These are phyloP conservation scores for Diarsia brunnea DNA, from an alignment of 2,888 invertebrate genomes.

Conservation along the genomic window DNA sequence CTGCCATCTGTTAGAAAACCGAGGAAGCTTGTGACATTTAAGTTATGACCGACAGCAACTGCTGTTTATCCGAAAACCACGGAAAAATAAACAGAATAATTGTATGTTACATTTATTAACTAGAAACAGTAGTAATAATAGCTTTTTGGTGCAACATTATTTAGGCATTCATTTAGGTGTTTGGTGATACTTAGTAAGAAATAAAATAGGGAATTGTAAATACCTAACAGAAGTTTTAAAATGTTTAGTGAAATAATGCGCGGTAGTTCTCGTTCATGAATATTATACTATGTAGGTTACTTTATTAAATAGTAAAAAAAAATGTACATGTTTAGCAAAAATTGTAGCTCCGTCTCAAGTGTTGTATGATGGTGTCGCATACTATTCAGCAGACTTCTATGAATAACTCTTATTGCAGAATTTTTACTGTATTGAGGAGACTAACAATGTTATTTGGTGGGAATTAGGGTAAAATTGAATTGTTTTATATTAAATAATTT, in stretches of 20 bases:
- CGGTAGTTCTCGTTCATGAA: background rate
- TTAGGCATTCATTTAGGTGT: background rate
- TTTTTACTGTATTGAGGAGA: background rate
- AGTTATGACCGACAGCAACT: background rate
- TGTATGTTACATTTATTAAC: background rate
- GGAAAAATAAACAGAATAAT: background rate
- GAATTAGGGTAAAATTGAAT: background rate
- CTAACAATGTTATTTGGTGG: background rate
- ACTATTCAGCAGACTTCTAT: background rate
- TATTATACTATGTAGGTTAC: background rate
- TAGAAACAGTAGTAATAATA: background rate
- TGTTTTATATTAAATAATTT: background rate
- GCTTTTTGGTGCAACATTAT: background rate
- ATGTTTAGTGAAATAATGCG: background rate
- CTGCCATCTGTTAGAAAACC: slow-evolving; percentile 80
- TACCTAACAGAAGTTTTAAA: background rate
- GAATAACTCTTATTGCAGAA: background rate
- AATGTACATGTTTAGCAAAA: background rate
- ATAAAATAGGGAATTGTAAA: background rate
- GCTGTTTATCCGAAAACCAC: slow-evolving; percentile 4
- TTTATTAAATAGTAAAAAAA: background rate
- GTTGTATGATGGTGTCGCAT: background rate
- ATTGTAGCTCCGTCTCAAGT: background rate
- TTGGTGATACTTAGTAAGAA: background rate
- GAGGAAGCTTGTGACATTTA: slow-evolving; percentile 28